These are phyloP conservation scores for Hirudo medicinalis DNA, from an alignment of 1,140 invertebrate species.

Conservation along the genomic window DNA sequence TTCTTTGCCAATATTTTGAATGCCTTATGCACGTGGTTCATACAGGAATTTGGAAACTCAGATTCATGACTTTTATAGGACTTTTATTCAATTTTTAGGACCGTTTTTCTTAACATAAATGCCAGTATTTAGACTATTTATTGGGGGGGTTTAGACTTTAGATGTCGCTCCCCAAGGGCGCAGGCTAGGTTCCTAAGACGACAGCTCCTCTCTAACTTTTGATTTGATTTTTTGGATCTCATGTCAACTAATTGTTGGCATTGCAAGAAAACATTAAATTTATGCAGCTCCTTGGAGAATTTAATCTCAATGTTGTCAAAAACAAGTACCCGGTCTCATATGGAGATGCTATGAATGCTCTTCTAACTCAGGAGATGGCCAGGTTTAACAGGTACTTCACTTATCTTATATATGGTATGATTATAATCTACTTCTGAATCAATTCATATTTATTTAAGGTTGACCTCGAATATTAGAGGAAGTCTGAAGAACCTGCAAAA, in stretches of 20 bases:
- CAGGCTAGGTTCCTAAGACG: no score
- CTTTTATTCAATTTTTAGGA: no score
- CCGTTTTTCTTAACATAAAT: no score
- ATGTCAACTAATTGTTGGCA: neutral
- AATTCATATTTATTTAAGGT: constrained; percentile 43
- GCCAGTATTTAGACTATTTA: no score
- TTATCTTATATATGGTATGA: neutral
- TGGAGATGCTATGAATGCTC: constrained; percentile 42
- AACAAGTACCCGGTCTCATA: constrained; percentile 40
- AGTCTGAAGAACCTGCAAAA: constrained; percentile 39
- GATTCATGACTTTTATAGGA: no score
- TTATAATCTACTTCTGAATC: neutral
- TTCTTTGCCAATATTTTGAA: no score
- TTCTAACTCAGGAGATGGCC: constrained; percentile 42
- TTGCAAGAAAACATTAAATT: neutral
- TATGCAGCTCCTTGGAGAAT: constrained; percentile 39
- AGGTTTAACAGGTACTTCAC: constrained; percentile 39
- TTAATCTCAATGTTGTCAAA: constrained; percentile 36
- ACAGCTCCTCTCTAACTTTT: no score
- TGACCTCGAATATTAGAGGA: constrained; percentile 29
- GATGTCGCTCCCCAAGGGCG: no score
- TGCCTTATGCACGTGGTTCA: no score
- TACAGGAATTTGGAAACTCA: no score
- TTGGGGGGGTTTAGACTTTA: no score
- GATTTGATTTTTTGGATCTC: neutral